phyloP scores from a whole-genome alignment of 2,113 vertebrate species.

The Paralichthys olivaceus region DNA sequence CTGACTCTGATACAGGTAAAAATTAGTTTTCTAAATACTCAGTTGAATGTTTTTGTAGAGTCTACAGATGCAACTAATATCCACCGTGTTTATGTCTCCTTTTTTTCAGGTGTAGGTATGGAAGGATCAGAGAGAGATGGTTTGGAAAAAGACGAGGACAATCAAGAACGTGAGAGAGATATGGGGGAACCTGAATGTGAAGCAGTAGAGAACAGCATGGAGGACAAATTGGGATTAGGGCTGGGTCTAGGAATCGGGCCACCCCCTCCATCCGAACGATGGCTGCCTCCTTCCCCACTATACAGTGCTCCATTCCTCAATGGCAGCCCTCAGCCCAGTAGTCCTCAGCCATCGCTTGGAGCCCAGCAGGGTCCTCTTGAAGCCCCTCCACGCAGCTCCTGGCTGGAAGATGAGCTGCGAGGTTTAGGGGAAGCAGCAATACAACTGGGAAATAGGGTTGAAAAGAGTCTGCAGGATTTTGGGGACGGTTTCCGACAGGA shows the following conservation, averaged over 20 bases:
- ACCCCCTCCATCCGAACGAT: constrained; percentile 84
- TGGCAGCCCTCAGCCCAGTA: constrained; percentile 83
- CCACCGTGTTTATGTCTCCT: neutral
- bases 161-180: constrained; percentile 78
- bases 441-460: constrained; percentile 83
- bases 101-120: constrained; percentile 70
- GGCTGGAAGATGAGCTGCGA: constrained; percentile 85
- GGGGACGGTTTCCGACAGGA: constrained; percentile 81
- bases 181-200: constrained; percentile 79
- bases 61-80: neutral
- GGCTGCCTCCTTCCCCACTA: constrained; percentile 85
- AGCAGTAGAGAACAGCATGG: constrained; percentile 81
- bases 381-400: constrained; percentile 78
- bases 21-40: neutral
- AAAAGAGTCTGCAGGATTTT: constrained; percentile 81
- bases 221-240: constrained; percentile 83
- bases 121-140: constrained; percentile 82
- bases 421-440: constrained; percentile 83
- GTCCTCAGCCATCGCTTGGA: constrained; percentile 82
- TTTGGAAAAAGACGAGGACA: constrained; percentile 84
- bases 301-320: constrained; percentile 87
- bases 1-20: constrained; percentile 83
- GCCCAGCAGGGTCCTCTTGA: constrained; percentile 81
- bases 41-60: neutral
- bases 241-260: constrained; percentile 83